These are phyloP conservation scores for Lithosia quadra DNA, from an alignment of 2,888 invertebrate genomes.

Conservation along the genomic window DNA sequence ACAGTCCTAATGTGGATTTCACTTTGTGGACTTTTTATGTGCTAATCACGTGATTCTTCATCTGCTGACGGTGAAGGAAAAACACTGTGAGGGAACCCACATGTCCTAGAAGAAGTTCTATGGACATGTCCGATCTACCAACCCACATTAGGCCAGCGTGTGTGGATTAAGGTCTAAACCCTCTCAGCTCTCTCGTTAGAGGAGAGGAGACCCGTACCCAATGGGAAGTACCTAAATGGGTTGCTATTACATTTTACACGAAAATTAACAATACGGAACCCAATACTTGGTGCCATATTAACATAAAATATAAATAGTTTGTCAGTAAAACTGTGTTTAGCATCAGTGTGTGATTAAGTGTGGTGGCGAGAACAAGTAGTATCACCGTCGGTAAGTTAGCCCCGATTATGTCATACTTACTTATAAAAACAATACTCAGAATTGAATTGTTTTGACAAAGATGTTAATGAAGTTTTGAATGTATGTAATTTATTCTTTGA, in stretches of 20 bases:
- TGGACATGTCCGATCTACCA: no score
- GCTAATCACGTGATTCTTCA: no score
- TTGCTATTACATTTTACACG: neutral
- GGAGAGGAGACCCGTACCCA: no score
- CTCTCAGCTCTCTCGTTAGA: no score
- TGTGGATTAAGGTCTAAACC: no score
- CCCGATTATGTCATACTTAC: constrained; percentile 50
- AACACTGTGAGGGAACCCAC: no score
- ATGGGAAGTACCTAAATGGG: no score
- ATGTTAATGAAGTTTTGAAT: neutral
- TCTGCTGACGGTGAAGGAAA: no score
- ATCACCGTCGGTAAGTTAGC: constrained; percentile 36
- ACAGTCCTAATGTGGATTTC: no score
- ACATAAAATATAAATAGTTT: constrained; percentile 13
- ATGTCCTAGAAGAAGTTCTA: no score
- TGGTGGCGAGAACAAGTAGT: constrained; percentile 34
- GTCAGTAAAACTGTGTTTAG: constrained; percentile 30
- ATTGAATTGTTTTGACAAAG: neutral
- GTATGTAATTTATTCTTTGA: neutral
- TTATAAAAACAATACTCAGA: constrained; percentile 25
- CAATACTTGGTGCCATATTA: neutral
- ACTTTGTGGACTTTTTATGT: no score
- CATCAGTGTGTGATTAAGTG: constrained; percentile 38
- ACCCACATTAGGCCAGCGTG: no score
- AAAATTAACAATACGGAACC: constrained; percentile 46